phyloP scores from a whole-genome alignment of 2,888 invertebrate genomes.

The Ochlodes sylvanus region DNA sequence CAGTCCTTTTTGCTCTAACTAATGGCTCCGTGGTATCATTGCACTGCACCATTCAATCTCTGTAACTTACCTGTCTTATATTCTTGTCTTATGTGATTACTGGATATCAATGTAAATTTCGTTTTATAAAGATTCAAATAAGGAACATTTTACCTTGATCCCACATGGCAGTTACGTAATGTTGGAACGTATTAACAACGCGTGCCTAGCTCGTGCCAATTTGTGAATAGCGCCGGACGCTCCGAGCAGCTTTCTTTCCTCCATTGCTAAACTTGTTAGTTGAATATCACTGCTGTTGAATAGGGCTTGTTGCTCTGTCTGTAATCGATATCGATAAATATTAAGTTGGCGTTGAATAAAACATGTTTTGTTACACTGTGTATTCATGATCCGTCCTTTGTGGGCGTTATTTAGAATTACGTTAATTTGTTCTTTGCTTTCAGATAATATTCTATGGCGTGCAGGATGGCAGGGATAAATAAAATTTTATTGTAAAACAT shows the following conservation, averaged over 20 bases:
- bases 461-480: slow-evolving; percentile 1
- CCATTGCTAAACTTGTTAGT: slow-evolving; percentile 80
- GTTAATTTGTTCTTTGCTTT: slow-evolving; percentile 15
- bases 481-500: slow-evolving; percentile 8
- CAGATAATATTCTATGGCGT: slow-evolving; percentile 6
- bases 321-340: slow-evolving; percentile 58
- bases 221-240: slow-evolving; percentile 82
- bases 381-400: slow-evolving; percentile 17
- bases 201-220: slow-evolving; percentile 84
- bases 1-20: slow-evolving; percentile 70
- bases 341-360: slow-evolving; percentile 28
- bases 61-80: slow-evolving; percentile 58
- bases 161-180: slow-evolving; percentile 47
- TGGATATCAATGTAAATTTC: slow-evolving; percentile 37
- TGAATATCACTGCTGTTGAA: slow-evolving; percentile 75
- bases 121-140: slow-evolving; percentile 40
- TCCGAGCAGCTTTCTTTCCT: slow-evolving; percentile 81
- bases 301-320: slow-evolving; percentile 55
- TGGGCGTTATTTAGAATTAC: slow-evolving; percentile 21
- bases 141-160: slow-evolving; percentile 47
- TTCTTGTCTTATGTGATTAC: slow-evolving; percentile 42
- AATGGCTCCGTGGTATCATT: slow-evolving; percentile 73
- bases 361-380: slow-evolving; percentile 18
- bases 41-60: slow-evolving; percentile 76
- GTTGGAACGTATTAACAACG: slow-evolving; percentile 55